Percentiles rank a stretch among this genome's conserved stretches.
Conservation (phyloP, 2,888 invertebrate species). For the Drosophila vallismaia region DNA sequence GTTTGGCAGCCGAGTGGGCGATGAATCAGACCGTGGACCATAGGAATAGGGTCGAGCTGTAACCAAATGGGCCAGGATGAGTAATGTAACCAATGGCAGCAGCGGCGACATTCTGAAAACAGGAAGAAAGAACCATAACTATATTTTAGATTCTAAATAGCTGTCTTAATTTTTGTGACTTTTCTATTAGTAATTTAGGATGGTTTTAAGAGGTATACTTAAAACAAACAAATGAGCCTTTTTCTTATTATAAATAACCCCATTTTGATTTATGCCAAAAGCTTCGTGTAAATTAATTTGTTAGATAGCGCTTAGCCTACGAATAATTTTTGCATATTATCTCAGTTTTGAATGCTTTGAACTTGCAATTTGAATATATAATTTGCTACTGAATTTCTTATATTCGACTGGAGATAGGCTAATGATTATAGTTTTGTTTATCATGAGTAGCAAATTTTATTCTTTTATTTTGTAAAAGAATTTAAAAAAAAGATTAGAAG, state of each 20-base stretch:
- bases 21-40: conserved; percentile 24
- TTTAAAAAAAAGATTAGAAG: too few relatives aligned
- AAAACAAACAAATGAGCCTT: not conserved
- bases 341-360: not conserved
- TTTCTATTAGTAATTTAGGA: not conserved
- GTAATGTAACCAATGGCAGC: conserved; percentile 30
- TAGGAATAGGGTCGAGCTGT: conserved; percentile 46
- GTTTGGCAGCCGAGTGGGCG: conserved; percentile 22
- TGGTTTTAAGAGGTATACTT: not conserved
- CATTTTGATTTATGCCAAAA: not conserved
- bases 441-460: not conserved
- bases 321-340: conserved; percentile 1
- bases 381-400: not conserved
- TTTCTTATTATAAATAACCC: not conserved
- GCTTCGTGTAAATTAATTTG: not conserved
- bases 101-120: conserved; percentile 50
- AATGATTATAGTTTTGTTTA: conserved; percentile 1
- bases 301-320: not conserved
- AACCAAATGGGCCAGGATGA: conserved; percentile 37
- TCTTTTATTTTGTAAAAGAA: not conserved
- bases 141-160: not conserved
- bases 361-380: conserved; percentile 2
- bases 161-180: not conserved
- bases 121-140: not conserved
- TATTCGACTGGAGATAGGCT: not conserved